These are phyloP conservation scores for Chelon labrosus DNA, from an alignment of 2,797 vertebrate genomes.

Conservation along the genomic window DNA sequence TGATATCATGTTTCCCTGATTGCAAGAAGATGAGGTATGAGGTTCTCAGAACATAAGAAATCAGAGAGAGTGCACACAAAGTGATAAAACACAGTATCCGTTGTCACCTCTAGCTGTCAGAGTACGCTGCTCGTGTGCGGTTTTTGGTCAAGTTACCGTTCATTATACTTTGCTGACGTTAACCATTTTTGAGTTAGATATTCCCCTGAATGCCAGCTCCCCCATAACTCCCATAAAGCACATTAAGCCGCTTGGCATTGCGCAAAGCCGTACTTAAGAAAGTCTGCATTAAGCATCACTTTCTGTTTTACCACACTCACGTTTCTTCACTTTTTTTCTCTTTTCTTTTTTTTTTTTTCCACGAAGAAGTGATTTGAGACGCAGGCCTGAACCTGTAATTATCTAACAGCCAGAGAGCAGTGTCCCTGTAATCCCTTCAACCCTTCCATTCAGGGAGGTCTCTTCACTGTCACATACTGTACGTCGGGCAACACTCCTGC, in stretches of 20 bases:
- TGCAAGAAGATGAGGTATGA: constrained; percentile 21
- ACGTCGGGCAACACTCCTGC: constrained; percentile 15
- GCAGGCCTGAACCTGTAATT: constrained; percentile 70
- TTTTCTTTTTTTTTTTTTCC: constrained; percentile 62
- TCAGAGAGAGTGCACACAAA: background rate
- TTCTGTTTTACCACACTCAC: constrained; percentile 59
- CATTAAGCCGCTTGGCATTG: constrained; percentile 50
- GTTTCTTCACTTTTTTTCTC: constrained; percentile 29
- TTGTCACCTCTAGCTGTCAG: background rate
- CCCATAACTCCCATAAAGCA: constrained; percentile 44
- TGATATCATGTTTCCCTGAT: constrained; percentile 51
- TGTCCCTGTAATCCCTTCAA: constrained; percentile 72
- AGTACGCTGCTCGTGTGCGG: background rate
- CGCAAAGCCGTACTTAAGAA: constrained; percentile 54
- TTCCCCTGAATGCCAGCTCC: constrained; percentile 25
- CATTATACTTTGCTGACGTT: constrained; percentile 8
- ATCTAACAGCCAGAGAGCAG: constrained; percentile 63
- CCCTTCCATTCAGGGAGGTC: constrained; percentile 71
- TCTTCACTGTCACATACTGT: constrained; percentile 48
- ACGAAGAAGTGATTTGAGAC: constrained; percentile 70
- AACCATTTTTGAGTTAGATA: constrained; percentile 19
- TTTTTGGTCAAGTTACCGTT: background rate
- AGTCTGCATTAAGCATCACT: constrained; percentile 60
- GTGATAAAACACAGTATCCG: background rate
- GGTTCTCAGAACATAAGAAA: background rate